A percentile compares a stretch with the other conserved stretches of the same genome.
These are phyloP conservation scores for Pelodytes ibericus DNA, from an alignment of 2,797 vertebrate species.

Conservation along the genomic window DNA sequence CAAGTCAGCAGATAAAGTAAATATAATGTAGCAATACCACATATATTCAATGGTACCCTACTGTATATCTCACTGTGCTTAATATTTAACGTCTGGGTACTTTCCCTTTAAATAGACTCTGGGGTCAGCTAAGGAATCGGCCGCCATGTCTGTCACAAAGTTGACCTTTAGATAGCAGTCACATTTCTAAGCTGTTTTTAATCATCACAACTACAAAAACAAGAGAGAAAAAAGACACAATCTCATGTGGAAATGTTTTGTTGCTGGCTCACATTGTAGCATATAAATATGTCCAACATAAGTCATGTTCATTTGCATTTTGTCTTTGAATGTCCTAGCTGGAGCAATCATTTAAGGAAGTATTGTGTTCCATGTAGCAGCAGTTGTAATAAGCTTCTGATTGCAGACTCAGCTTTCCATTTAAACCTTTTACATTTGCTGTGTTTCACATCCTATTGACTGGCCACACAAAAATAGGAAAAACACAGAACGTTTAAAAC, in stretches of 20 bases:
- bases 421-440: background rate
- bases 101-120: background rate
- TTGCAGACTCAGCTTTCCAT: constrained; percentile 43
- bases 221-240: constrained; percentile 39
- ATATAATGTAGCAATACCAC: no score
- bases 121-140: constrained; percentile 43
- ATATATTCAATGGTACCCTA: no score
- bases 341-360: constrained; percentile 44
- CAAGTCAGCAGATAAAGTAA: no score
- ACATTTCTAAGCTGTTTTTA: constrained; percentile 42
- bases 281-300: constrained; percentile 48
- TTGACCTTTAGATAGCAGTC: constrained; percentile 40
- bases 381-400: constrained; percentile 29
- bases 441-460: no score
- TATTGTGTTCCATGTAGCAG: constrained; percentile 38
- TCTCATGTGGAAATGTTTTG: constrained; percentile 54
- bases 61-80: no score
- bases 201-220: constrained; percentile 42
- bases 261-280: constrained; percentile 40
- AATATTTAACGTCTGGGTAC: no score
- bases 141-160: constrained; percentile 44
- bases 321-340: constrained; percentile 34
- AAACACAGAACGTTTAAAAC: no score
- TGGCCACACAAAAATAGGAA: no score
- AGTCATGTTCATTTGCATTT: constrained; percentile 52